Evolutionary conservation across 2,113 vertebrate species (phyloP).

Genomic region (Callaeas wilsoni): DNA sequence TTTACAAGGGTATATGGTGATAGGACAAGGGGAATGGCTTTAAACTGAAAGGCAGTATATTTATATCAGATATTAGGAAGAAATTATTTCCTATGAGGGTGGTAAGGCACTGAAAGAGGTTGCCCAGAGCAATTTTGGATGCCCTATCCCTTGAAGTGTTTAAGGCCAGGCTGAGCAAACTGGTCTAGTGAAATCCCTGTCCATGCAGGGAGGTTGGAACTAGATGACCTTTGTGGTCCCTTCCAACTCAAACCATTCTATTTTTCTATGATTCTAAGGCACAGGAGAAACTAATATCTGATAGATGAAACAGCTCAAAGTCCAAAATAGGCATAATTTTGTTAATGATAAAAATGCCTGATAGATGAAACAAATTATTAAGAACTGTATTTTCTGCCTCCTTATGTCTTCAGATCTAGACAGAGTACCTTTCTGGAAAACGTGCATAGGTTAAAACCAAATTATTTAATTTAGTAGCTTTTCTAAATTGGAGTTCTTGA

Average conservation of each 20-base stretch:
- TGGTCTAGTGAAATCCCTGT: not conserved
- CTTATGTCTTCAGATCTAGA: not conserved
- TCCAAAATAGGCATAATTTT: not conserved
- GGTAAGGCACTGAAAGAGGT: not conserved
- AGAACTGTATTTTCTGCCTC: not conserved
- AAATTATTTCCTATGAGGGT: not conserved
- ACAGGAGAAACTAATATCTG: not conserved
- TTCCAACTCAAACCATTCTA: not conserved
- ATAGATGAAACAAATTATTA: not conserved
- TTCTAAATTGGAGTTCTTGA: not conserved
- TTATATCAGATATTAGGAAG: not conserved
- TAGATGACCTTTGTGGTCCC: not conserved
- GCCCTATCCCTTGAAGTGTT: not conserved
- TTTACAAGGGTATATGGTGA: not conserved
- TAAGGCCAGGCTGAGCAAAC: not conserved
- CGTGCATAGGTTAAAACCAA: not conserved
- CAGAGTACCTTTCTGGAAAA: not conserved
- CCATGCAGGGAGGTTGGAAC: fast-evolving
- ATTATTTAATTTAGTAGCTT: not conserved
- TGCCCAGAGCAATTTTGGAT: not conserved
- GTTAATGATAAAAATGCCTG: not conserved
- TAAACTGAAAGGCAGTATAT: not conserved
- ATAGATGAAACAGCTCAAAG: not conserved
- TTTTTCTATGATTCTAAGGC: not conserved
- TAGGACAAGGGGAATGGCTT: not conserved